Evolutionary conservation across 2,888 invertebrate genomes (phyloP), one percentile per base, ranked within the genome.

Genomic region (Spilosoma lubricipeda): DNA sequence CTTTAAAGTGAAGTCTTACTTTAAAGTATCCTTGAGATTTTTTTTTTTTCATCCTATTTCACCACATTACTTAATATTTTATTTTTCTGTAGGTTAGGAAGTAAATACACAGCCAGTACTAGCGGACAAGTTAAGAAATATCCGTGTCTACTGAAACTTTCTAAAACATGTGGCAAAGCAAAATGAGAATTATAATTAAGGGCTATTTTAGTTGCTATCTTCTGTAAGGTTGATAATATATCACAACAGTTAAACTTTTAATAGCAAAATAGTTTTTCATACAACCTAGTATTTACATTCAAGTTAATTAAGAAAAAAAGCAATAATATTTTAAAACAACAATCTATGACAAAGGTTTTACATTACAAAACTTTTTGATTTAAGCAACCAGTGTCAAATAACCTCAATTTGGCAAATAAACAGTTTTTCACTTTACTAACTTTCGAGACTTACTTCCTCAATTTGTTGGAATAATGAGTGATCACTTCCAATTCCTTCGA

Each of bases 401-500:
- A 82, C 82, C 83, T 82, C 75, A 75, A 78, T 75, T 23, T 23
- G 27, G 39, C 8, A 42, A 15, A 33, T 30, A 64, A 48, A 9
- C 63, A 30, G 18, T 48, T 33, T 73, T 68, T 9, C 27, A 63
- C 39, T 39, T 13, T 67, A 9, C 48, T 33, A 42, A 11, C 18
- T 30, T 5, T 23, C 8, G 20, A 9, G 45, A 71, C 80, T 79
- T 42, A 80, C 83, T 36, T 52, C 0, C 20, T 23, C n/a, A 65
- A 65, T 30, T n/a, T 48, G n/a, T 20, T 30, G 36, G 71, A 69
- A 70, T 69, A 69, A 56, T 9, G 66, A 78, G 76, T 74, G 36
- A 77, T 74, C 82, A 80, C 77, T 66, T 59, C 52, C 63, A 77
- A 75, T 56, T 72, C 66, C 71, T 71, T 77, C 42, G 70, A 74